These are phyloP conservation scores for Phyllostomus discolor DNA, from an alignment of 2,113 vertebrate species.

Conservation along the genomic window DNA sequence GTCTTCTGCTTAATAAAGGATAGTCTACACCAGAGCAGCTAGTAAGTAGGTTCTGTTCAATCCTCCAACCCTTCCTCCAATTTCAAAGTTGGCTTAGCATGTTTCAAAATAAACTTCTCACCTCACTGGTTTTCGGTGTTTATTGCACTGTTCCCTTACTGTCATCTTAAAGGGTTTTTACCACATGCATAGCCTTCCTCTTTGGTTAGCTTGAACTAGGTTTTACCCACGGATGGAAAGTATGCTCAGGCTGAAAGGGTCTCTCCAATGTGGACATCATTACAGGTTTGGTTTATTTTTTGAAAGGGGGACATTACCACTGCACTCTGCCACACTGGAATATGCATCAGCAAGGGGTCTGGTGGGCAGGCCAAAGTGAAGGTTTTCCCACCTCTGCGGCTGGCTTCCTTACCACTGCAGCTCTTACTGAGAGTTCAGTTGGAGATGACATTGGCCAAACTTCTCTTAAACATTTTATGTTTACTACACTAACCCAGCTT, in stretches of 20 bases:
- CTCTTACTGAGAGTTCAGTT: slow-evolving; percentile 27
- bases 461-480: neutral
- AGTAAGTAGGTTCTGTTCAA: neutral
- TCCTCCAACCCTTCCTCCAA: slow-evolving; percentile 11
- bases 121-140: slow-evolving; percentile 60
- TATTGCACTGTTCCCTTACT: slow-evolving; percentile 84
- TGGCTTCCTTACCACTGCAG: slow-evolving; percentile 27
- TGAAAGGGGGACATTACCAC: neutral
- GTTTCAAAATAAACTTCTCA: slow-evolving; percentile 57
- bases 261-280: neutral
- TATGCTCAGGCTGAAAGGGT: slow-evolving; percentile 44
- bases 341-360: slow-evolving; percentile 6
- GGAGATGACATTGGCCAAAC: slow-evolving; percentile 43
- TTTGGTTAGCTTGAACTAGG: slow-evolving; percentile 77
- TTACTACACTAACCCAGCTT: slow-evolving; percentile 6
- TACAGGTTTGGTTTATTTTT: neutral
- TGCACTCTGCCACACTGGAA: neutral
- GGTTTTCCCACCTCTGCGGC: neutral
- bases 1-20: slow-evolving; percentile 39
- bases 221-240: slow-evolving; percentile 67
- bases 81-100: slow-evolving; percentile 59
- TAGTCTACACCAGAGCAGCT: slow-evolving; percentile 29
- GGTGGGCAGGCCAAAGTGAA: neutral
- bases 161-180: slow-evolving; percentile 71
- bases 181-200: slow-evolving; percentile 66